Evolutionary conservation across 2,113 vertebrate genomes (phyloP).

Genomic region (Procapra przewalskii): DNA sequence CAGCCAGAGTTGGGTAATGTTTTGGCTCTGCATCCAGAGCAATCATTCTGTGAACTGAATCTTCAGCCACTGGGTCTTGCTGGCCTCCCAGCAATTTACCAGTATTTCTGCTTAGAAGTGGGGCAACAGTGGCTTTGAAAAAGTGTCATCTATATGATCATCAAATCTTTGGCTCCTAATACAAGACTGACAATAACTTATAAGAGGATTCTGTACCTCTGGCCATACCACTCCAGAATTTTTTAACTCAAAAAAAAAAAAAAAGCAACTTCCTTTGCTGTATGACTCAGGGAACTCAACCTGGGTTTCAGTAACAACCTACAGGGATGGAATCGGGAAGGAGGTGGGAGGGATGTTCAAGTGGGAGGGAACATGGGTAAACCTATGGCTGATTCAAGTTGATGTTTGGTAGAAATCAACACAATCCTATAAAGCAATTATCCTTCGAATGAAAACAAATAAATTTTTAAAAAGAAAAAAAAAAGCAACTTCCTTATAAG

Average conservation of each 20-base stretch:
- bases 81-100: background rate
- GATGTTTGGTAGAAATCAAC: background rate
- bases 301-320: background rate
- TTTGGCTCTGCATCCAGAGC: background rate
- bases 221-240: background rate
- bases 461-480: background rate
- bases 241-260: background rate
- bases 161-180: background rate
- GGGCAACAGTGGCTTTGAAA: background rate
- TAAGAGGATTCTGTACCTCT: background rate
- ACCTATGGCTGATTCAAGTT: background rate
- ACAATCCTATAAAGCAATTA: background rate
- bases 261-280: background rate
- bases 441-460: background rate
- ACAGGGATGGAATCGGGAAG: background rate
- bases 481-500: background rate
- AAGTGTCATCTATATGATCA: background rate
- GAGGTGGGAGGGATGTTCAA: background rate
- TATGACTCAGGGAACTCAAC: background rate
- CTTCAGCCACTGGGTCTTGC: background rate
- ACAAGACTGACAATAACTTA: background rate
- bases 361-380: background rate
- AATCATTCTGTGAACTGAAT: background rate
- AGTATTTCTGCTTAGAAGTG: background rate
- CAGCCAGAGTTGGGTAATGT: background rate